Conservation (phyloP, 2,113 vertebrate genomes). For the Silurus meridionalis region DNA sequence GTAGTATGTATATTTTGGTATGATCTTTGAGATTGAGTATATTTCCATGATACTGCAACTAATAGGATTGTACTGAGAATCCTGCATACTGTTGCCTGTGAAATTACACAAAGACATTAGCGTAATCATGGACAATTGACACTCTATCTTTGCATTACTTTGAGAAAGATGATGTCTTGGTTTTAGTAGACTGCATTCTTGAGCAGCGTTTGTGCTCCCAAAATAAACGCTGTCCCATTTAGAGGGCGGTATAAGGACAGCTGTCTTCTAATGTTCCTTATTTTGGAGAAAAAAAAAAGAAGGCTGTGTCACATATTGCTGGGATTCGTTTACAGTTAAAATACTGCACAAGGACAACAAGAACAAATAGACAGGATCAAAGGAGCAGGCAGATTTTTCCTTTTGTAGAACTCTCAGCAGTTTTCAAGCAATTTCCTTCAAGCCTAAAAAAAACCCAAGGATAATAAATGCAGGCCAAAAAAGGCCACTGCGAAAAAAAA, state of each 20-base stretch:
- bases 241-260: neutral
- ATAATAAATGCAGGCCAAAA: neutral
- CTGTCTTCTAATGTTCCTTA: neutral
- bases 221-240: neutral
- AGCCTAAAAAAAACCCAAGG: neutral
- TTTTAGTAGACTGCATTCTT: neutral
- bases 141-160: neutral
- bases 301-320: neutral
- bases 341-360: neutral
- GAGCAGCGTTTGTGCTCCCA: neutral
- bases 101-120: neutral
- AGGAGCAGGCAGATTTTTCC: neutral
- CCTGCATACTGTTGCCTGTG: too few relatives aligned
- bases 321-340: conserved; percentile 21
- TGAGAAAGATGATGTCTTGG: neutral
- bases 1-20: neutral
- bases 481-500: too few relatives aligned
- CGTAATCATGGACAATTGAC: neutral
- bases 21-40: neutral
- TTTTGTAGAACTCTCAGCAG: neutral
- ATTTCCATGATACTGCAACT: neutral
- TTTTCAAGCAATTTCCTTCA: neutral
- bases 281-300: conserved; percentile 14
- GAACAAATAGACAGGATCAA: neutral
- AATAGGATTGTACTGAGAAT: neutral